phyloP scores from a whole-genome alignment of 2,888 invertebrate genomes.

The Melinaea menophilus region DNA sequence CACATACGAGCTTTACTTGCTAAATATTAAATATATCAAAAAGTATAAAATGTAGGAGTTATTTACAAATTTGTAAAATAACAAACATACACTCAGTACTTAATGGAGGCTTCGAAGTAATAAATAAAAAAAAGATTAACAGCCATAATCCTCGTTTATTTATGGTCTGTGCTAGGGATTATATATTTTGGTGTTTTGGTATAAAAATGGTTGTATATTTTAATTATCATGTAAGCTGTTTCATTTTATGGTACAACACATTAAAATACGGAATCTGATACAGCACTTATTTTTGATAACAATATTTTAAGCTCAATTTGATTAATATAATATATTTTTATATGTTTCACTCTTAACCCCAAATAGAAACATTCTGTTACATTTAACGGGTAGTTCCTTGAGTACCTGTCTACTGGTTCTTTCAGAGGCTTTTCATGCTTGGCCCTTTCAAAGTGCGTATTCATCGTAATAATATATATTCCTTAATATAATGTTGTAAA shows the following conservation, averaged over 20 bases:
- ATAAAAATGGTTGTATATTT: too few species aligned
- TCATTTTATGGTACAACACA: too few species aligned
- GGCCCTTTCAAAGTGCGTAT: constrained; percentile 23
- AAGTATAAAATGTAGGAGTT: neutral
- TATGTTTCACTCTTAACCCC: too few species aligned
- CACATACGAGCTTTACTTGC: too few species aligned
- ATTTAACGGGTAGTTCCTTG: constrained; percentile 11
- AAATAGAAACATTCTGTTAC: too few species aligned
- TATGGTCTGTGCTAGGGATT: constrained; percentile 4
- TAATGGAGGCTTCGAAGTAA: constrained; percentile 3
- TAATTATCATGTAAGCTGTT: too few species aligned
- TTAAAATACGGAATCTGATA: too few species aligned
- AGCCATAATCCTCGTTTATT: constrained; percentile 11
- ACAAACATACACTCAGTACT: constrained; percentile 4
- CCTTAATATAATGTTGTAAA: constrained; percentile 12
- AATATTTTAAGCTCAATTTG: too few species aligned
- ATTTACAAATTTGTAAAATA: neutral
- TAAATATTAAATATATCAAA: neutral
- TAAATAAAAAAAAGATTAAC: constrained; percentile 12
- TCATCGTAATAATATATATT: constrained; percentile 18
- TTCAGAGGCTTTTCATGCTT: constrained; percentile 5
- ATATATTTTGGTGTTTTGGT: too few species aligned
- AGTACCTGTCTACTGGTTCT: constrained; percentile 17
- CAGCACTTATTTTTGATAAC: too few species aligned
- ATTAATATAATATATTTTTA: too few species aligned